Evolutionary conservation across 2,113 vertebrate genomes (phyloP), one percentile per base, ranked within the genome.

Genomic region (Hemichromis elongatus): DNA sequence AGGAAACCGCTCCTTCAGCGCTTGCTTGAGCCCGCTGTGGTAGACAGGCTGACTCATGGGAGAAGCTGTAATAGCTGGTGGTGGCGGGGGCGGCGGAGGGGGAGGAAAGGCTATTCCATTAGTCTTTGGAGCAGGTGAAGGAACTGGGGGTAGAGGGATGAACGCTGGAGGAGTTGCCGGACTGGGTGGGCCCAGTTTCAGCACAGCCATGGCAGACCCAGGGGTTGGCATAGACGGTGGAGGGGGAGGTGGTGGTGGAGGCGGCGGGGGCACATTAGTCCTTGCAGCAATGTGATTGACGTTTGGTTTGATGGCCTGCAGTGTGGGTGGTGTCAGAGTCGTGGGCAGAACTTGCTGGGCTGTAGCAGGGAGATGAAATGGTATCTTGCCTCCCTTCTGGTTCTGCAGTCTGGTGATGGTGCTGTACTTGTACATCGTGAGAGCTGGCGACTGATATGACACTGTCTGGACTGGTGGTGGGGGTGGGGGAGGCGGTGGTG

Each of bases 371-470:
- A 92, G 78, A 26, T 88, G 83, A 53, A 16, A 13, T 2, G 85
- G 84, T 18, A 63, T 2, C 79, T 40, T 86, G 87, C 59, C 82
- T 93, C 80, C 28, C 9, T 88, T 92, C 88, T 94, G 93, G 91
- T 97, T 97, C 94, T 97, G 97, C 61, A 98, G 92, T 70, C 97
- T 87, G 40, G 95, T 96, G 89, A 98, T 98, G 5, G 97, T 98
- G 95, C 97, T 98, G 93, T 95, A 98, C 87, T 98, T 98, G 86
- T 97, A 98, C 94, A 97, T 92, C 1, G 95, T 93, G 42, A 96
- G 96, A 0, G 94, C 87, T 0, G 95, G 77, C 12, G 97, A 94
- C 93, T 97, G 92, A 93, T 97, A 96, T 0, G 96, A 96, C 0
- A 95, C 79, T 87, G 0, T 94, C 84, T 0, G 95, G 84, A 95